Evolutionary conservation across 2,113 vertebrate genomes (phyloP), one percentile per base, ranked within the genome.

Genomic region (Hyaena hyaena): DNA sequence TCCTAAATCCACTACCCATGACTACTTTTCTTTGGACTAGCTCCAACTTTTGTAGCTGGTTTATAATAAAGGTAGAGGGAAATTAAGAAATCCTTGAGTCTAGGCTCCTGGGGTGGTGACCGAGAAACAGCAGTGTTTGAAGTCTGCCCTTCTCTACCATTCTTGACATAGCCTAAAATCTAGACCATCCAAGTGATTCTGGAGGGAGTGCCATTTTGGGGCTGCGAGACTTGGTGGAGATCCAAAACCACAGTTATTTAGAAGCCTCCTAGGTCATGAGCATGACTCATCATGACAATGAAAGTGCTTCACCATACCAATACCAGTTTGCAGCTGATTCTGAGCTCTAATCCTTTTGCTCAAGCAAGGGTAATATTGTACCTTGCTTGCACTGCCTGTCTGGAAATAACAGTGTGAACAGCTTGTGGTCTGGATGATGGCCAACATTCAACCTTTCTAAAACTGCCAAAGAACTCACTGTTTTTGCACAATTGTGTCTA

Each of bases 401-500:
- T 93, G 95, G 55, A 68, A 82, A 92, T 80, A 88, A 94, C 73
- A 79, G 61, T 55, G 61, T 81, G 77, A 93, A 94, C 80, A 89
- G 88, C 77, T 84, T 87, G 95, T 92, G 74, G 86, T 96, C 83
- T 96, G 95, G 74, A 84, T 8, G 1, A 39, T 92, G 50, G 93
- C 90, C 97, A 97, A 53, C 39, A 19, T 90, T 63, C 71, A 88
- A 73, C 83, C 87, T 95, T 97, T 93, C 43, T 92, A 69, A 92
- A 96, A 84, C 65, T 96, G 93, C 89, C 48, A 84, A 94, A 89
- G 83, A 88, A 79, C 96, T 93, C 74, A 53, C 88, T 95, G 95
- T 93, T 90, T 88, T 71, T 95, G 45, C 82, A 90, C 93, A 97
- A 93, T 92, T 96, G 96, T 96, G 92, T 97, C 95, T 95, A 92